Conservation (phyloP, 2,888 invertebrate genomes). For the Torymus tubicola region DNA sequence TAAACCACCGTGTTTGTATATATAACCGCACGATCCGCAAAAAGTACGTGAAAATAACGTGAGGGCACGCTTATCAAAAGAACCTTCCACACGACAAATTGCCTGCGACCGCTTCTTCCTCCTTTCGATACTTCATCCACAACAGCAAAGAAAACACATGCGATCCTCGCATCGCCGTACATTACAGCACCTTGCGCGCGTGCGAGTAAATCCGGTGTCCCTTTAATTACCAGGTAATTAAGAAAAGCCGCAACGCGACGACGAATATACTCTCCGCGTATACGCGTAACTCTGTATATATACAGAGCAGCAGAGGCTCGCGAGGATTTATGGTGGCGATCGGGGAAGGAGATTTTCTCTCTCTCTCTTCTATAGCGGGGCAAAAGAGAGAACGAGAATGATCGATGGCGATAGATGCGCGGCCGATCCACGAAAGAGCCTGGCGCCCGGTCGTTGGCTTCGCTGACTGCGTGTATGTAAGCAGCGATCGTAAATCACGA, state of each 20-base stretch:
- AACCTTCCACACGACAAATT: too few species aligned
- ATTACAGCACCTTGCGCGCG: too few species aligned
- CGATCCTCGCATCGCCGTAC: too few species aligned
- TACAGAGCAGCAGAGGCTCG: not conserved
- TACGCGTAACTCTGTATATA: too few species aligned
- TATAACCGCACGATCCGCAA: too few species aligned
- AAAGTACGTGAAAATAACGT: too few species aligned
- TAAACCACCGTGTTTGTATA: too few species aligned
- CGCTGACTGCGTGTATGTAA: not conserved
- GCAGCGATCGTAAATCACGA: slow-evolving; percentile 49
- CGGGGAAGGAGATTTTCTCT: slow-evolving; percentile 29
- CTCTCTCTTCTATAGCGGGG: not conserved
- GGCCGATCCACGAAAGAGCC: slow-evolving; percentile 38
- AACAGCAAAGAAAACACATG: too few species aligned
- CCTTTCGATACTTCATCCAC: too few species aligned
- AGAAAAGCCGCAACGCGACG: slow-evolving; percentile 33
- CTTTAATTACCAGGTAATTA: slow-evolving; percentile 53
- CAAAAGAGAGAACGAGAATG: slow-evolving; percentile 27
- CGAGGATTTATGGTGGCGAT: slow-evolving; percentile 52
- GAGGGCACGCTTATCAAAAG: too few species aligned
- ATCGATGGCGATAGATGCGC: slow-evolving; percentile 52
- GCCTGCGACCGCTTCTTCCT: too few species aligned
- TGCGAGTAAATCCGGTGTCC: slow-evolving; percentile 1
- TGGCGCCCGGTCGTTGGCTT: slow-evolving; percentile 16
- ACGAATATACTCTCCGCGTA: not conserved